Conservation (phyloP, 2,113 vertebrate species). For the Beaufortia kweichowensis region DNA sequence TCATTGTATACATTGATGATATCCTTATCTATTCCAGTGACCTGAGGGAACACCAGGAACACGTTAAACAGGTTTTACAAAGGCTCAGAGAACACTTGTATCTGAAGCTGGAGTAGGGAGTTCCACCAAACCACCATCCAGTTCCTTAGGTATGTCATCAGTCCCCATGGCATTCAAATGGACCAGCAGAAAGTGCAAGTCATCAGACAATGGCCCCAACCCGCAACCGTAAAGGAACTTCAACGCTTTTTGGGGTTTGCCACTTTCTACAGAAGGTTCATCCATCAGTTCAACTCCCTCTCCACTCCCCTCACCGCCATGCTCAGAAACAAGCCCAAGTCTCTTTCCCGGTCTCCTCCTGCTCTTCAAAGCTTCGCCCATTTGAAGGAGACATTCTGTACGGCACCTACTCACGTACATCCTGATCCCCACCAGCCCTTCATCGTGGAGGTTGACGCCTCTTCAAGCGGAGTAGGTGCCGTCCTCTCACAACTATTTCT, state of each 20-base stretch:
- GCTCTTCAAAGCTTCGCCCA: no score
- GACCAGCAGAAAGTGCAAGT: neutral
- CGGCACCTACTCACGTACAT: no score
- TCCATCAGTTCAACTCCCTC: neutral
- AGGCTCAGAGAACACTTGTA: neutral
- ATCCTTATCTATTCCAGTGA: neutral
- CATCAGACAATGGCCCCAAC: neutral
- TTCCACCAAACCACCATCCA: neutral
- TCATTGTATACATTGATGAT: neutral
- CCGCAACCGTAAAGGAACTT: neutral
- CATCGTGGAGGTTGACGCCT: no score
- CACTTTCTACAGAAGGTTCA: neutral
- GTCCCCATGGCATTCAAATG: neutral
- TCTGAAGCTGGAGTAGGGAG: neutral
- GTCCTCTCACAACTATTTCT: no score
- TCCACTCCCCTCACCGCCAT: neutral
- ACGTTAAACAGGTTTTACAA: neutral
- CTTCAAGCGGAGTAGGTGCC: no score
- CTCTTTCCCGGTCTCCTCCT: no score
- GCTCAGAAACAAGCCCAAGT: no score
- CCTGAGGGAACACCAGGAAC: neutral
- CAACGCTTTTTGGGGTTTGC: neutral
- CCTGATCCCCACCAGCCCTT: no score
- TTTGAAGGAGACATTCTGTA: no score
- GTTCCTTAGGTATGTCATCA: neutral